These are phyloP conservation scores for Muscicapa striata DNA, from an alignment of 2,797 vertebrate species.

Conservation along the genomic window DNA sequence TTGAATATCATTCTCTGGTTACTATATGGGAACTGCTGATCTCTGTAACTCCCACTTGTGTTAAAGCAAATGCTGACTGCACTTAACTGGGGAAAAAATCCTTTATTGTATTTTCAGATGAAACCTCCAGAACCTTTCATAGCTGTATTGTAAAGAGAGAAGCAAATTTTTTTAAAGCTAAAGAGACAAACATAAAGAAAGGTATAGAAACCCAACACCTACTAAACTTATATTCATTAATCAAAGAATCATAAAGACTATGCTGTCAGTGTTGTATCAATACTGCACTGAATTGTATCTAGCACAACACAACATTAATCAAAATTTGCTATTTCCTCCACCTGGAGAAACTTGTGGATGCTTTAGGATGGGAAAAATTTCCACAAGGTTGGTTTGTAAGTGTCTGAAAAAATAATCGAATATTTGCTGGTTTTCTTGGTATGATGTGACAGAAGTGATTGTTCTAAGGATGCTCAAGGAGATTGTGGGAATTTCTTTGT, in stretches of 20 bases:
- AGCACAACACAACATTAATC: neutral
- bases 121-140: neutral
- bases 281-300: neutral
- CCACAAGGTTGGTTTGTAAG: neutral
- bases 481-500: neutral
- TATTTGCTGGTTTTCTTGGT: neutral
- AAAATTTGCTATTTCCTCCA: neutral
- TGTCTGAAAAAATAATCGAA: neutral
- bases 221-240: neutral
- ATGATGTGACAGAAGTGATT: neutral
- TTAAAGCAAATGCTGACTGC: constrained; percentile 42
- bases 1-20: neutral
- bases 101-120: neutral
- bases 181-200: neutral
- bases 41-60: neutral
- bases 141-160: neutral
- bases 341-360: neutral
- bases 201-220: accelerated
- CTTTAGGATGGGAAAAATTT: neutral
- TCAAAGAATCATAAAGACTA: neutral
- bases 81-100: neutral
- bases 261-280: neutral
- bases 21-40: constrained; percentile 27
- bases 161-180: neutral
- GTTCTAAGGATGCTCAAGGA: neutral